phyloP scores from a whole-genome alignment of 1,140 invertebrate genomes.

The Argopecten irradians region DNA sequence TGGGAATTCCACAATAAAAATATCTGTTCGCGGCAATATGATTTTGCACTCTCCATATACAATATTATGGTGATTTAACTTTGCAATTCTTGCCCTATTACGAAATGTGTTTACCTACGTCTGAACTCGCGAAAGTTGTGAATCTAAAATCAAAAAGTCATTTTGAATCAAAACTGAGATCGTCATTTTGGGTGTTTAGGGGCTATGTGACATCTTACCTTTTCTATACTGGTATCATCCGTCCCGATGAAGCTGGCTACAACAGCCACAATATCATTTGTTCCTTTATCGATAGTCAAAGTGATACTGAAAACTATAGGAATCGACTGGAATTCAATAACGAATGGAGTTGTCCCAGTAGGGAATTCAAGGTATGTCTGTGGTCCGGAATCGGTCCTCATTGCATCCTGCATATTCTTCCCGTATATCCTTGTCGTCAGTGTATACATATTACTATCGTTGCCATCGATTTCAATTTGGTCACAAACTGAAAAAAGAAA shows the following conservation, averaged over 20 bases:
- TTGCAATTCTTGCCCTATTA: no score
- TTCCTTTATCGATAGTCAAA: neutral
- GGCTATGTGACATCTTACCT: neutral
- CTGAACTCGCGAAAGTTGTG: no score
- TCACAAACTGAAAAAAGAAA: neutral
- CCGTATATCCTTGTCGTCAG: neutral
- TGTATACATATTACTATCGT: neutral
- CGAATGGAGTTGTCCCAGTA: neutral
- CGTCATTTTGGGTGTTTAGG: no score
- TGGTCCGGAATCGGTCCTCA: neutral
- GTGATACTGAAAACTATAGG: neutral
- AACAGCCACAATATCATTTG: neutral
- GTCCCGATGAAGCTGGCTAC: neutral
- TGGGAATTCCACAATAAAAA: no score
- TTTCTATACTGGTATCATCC: neutral
- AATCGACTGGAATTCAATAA: neutral
- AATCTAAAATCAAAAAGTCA: no score
- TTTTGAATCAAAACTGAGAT: no score
- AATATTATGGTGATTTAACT: no score
- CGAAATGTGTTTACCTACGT: no score
- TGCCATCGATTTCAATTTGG: neutral
- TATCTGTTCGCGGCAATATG: no score
- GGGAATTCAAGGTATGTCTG: neutral
- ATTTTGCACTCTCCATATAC: no score
- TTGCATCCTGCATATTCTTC: neutral